A percentile compares a stretch with the other conserved stretches of the same genome.
phyloP scores from a whole-genome alignment of 1,140 invertebrate genomes.

The Bacillus rossius region DNA sequence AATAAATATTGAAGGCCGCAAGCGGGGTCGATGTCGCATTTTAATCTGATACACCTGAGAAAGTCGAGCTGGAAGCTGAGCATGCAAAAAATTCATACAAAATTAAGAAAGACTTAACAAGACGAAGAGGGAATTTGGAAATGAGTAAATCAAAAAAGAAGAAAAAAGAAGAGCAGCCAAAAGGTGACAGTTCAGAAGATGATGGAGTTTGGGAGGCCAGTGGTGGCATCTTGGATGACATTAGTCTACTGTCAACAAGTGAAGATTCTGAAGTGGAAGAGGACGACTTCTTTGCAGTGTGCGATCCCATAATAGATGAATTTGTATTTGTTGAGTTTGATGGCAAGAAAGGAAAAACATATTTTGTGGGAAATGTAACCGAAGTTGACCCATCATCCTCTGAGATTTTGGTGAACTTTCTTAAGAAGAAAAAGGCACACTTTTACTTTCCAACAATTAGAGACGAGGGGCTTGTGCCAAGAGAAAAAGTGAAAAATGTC shows the following conservation, averaged over 20 bases:
- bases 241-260: background rate
- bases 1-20: too few relatives aligned
- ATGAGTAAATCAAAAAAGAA: background rate
- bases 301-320: background rate
- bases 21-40: too few relatives aligned
- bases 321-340: constrained; percentile 1
- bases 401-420: too few relatives aligned
- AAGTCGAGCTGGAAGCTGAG: too few relatives aligned
- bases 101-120: background rate
- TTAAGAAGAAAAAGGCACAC: too few relatives aligned
- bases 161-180: background rate
- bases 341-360: background rate
- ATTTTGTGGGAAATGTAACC: constrained; percentile 1
- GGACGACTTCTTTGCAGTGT: constrained; percentile 3
- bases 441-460: too few relatives aligned
- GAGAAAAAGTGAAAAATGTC: too few relatives aligned
- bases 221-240: background rate
- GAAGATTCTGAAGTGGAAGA: constrained; percentile 6
- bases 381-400: background rate
- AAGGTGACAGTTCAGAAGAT: constrained; percentile 1
- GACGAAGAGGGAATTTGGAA: background rate
- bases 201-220: background rate
- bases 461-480: too few relatives aligned
- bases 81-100: background rate
- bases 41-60: too few relatives aligned